Percentiles rank a stretch among this genome's conserved stretches.
Evolutionary conservation across 2,113 vertebrate genomes (phyloP).

Genomic region (Tragelaphus imberbis): DNA sequence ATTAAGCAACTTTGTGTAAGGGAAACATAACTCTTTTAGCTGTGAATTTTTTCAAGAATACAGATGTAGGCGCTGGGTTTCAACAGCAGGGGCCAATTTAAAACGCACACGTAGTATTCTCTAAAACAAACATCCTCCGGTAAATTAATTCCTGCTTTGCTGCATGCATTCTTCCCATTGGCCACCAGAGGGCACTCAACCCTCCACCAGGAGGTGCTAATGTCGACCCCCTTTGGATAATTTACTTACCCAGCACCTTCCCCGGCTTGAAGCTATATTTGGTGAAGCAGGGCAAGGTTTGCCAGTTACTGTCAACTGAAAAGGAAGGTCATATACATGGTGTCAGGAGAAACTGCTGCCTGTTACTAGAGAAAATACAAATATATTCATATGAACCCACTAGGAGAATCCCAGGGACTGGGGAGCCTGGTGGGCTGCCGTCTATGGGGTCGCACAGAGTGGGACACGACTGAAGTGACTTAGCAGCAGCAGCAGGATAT

Average conservation of each 20-base stretch:
- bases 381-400: no score
- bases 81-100: background rate
- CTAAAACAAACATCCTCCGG: background rate
- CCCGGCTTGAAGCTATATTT: background rate
- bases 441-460: no score
- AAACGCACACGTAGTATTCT: background rate
- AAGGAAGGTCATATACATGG: no score
- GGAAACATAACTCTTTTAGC: background rate
- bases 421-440: no score
- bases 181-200: constrained; percentile 57
- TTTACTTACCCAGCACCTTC: background rate
- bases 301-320: background rate
- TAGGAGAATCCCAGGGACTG: background rate
- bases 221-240: fast-evolving
- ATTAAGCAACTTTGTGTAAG: background rate
- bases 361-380: background rate
- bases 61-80: background rate
- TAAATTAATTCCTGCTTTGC: background rate
- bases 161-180: constrained; percentile 5
- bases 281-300: no score
- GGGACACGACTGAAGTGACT: no score
- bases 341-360: background rate
- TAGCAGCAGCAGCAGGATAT: no score
- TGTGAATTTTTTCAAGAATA: background rate
- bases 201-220: background rate